These are phyloP conservation scores for Hozukius guyotensis DNA, from an alignment of 2,797 vertebrate genomes.

Conservation along the genomic window DNA sequence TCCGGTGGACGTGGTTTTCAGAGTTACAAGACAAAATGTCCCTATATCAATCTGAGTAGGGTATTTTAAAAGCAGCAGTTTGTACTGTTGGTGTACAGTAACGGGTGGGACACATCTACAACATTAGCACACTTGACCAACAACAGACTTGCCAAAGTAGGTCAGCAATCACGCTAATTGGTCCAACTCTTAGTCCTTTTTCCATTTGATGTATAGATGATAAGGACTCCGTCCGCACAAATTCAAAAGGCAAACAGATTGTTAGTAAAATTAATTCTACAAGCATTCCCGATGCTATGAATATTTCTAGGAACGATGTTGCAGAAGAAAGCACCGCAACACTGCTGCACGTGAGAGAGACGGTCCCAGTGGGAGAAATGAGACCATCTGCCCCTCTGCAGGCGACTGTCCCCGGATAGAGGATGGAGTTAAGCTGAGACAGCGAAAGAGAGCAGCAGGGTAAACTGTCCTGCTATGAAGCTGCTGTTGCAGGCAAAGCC, in stretches of 20 bases:
- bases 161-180: conserved; percentile 34
- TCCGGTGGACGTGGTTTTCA: background rate
- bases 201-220: background rate
- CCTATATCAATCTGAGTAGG: background rate
- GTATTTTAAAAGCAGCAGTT: background rate
- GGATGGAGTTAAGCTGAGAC: conserved; percentile 79
- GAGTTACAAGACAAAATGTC: background rate
- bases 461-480: conserved; percentile 68
- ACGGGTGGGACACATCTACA: conserved; percentile 9
- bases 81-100: background rate
- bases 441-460: conserved; percentile 76
- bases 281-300: background rate
- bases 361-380: conserved; percentile 70
- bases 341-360: conserved; percentile 43
- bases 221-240: background rate
- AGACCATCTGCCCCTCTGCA: conserved; percentile 84
- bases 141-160: conserved; percentile 34
- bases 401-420: conserved; percentile 77
- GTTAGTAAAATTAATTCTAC: background rate
- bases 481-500: conserved; percentile 65
- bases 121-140: conserved; percentile 9
- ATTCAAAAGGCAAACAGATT: background rate
- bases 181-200: background rate
- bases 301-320: background rate
- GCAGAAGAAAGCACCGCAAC: conserved; percentile 24